These are phyloP conservation scores for Kryptopterus vitreolus DNA, from an alignment of 2,797 vertebrate genomes.

Conservation along the genomic window DNA sequence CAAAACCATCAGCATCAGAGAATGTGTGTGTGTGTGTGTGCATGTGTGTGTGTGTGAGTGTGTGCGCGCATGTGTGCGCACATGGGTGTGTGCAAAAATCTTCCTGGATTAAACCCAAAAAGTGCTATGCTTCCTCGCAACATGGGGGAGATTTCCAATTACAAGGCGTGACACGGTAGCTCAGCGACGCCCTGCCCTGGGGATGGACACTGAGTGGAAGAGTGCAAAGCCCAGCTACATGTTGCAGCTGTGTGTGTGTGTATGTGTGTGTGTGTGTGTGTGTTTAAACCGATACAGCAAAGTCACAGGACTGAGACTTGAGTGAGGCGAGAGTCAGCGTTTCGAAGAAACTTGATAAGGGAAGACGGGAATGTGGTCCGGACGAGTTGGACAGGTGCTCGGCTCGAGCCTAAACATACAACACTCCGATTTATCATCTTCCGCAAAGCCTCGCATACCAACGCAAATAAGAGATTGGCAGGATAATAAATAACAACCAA, in stretches of 20 bases:
- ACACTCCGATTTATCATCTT: conserved; percentile 8
- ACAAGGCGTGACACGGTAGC: conserved; percentile 27
- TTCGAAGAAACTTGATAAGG: conserved; percentile 7
- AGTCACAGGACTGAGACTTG: conserved; percentile 8
- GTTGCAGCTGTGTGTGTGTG: neutral
- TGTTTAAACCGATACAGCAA: conserved; percentile 14
- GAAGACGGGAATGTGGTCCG: neutral
- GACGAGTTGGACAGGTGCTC: conserved; percentile 29
- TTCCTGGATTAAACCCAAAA: neutral
- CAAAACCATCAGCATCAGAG: conserved; percentile 40
- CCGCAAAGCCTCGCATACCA: neutral
- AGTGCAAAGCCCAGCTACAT: neutral
- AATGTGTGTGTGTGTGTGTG: neutral
- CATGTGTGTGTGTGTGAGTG: neutral
- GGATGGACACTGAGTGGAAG: neutral
- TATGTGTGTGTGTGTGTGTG: too few relatives aligned
- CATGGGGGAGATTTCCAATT: conserved; percentile 50
- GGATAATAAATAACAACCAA: conserved; percentile 15
- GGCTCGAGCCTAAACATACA: neutral
- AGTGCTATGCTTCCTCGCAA: conserved; percentile 21
- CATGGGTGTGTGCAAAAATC: neutral
- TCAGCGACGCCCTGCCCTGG: conserved; percentile 15
- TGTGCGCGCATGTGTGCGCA: neutral
- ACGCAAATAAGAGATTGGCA: neutral
- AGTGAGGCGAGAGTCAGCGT: conserved; percentile 17